Evolutionary conservation across 2,888 invertebrate genomes (phyloP).

Genomic region (Nowickia ferox): DNA sequence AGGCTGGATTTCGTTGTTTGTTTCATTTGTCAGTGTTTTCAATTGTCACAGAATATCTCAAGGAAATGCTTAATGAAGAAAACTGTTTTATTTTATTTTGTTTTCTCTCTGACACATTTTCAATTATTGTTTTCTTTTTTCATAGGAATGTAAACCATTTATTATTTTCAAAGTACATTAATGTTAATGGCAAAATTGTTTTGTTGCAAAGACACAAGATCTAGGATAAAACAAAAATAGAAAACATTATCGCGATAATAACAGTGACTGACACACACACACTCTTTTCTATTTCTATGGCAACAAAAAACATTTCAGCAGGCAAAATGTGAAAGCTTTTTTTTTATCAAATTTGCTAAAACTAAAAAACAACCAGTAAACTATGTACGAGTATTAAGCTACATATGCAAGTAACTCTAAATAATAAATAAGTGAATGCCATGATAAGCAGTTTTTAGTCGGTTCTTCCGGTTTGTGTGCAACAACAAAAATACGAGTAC

Average conservation of each 20-base stretch:
- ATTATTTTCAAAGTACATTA: constrained; percentile 31
- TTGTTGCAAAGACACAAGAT: neutral
- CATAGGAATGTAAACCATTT: neutral
- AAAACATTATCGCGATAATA: neutral
- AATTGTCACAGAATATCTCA: too few relatives aligned
- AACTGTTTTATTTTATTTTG: neutral
- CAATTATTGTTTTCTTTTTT: neutral
- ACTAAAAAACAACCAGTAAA: constrained; percentile 5
- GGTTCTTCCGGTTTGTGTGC: constrained; percentile 57
- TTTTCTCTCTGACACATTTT: neutral
- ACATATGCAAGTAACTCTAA: neutral
- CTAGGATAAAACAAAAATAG: neutral
- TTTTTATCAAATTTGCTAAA: constrained; percentile 8
- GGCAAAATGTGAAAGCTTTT: constrained; percentile 23
- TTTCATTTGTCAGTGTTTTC: too few relatives aligned
- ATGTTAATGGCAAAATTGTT: constrained; percentile 26
- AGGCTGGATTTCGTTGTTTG: too few relatives aligned
- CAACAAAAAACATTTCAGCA: neutral
- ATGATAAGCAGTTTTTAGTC: constrained; percentile 29
- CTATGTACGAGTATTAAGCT: too few relatives aligned
- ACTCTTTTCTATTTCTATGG: neutral
- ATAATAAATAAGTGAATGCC: constrained; percentile 47
- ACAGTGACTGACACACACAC: neutral
- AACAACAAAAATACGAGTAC: constrained; percentile 19
- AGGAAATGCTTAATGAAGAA: neutral